Evolutionary conservation across 2,113 vertebrate genomes (phyloP), one percentile per base, ranked within the genome.

Genomic region (Pelusios castaneus): DNA sequence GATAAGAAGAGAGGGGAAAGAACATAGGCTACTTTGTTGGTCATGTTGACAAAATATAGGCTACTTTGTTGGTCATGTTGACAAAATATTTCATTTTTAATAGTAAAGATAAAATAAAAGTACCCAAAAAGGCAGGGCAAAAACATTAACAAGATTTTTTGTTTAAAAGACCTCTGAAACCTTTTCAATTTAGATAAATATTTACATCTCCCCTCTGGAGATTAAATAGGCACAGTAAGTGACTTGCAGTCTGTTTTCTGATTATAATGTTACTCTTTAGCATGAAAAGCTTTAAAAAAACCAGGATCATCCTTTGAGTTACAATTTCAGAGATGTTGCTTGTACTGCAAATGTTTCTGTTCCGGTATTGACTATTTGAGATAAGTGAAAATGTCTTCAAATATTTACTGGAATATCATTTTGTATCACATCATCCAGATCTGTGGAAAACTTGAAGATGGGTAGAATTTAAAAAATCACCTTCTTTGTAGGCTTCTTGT

Each of bases 161-260:
- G n/a, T 90, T 93, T 85, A 79, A 93, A 96, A 95, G 80, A 82
- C 86, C 80, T 82, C 63, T 84, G 77, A 94, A 96, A 95, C 95
- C 82, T 90, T 96, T 96, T 94, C 83, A 95, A 58, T 96, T 96
- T 94, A 92, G 91, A 95, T 96, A 92, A 96, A 87, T 94, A 63
- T 92, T 97, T 95, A 96, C 96, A 94, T 95, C 94, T 94, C 73
- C n/a, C 60, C 79, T 91, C 89, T 91, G 49, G 91, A 92, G 91
- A 96, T 96, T 96, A 94, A 94, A 94, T 60, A 41, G 22, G 45
- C 85, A 80, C 88, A 93, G 78, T 95, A 43, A 45, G 87, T 94
- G 89, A 73, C 93, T 95, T 87, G 80, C 91, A 73, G 60, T 93
- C 92, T 93, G 96, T 97, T 97, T 96, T 94, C 75, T 93, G 91